Conservation (phyloP, 2,888 invertebrate genomes). For the Junonia oenone region DNA sequence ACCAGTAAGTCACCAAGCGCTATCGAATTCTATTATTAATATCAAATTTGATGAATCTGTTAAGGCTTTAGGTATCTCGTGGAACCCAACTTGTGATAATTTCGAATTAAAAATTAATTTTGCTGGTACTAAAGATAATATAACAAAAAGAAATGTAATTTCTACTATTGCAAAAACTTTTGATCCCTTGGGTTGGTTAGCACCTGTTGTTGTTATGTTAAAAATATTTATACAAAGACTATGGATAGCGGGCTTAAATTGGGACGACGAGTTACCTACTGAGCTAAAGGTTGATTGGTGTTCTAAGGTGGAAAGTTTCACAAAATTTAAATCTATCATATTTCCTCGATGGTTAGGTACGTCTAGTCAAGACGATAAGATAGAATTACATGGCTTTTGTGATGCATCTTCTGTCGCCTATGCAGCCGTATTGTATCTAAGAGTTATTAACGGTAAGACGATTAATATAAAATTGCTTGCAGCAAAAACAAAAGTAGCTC, state of each 20-base stretch:
- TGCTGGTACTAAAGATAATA: not conserved
- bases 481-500: slow-evolving; percentile 24
- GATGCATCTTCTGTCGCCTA: not conserved
- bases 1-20: not conserved
- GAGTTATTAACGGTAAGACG: not conserved
- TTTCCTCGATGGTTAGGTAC: not conserved
- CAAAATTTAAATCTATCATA: not conserved
- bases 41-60: not conserved
- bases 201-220: slow-evolving; percentile 19
- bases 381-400: not conserved
- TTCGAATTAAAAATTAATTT: not conserved
- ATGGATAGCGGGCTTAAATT: slow-evolving; percentile 14
- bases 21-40: no score
- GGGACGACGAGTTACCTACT: slow-evolving; percentile 16
- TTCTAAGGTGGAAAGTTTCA: not conserved
- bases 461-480: slow-evolving; percentile 6
- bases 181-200: slow-evolving; percentile 29
- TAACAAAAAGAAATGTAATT: slow-evolving; percentile 18
- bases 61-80: not conserved
- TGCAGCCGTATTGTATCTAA: not conserved
- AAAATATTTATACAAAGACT: slow-evolving; percentile 25
- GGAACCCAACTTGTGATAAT: not conserved
- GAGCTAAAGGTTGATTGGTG: slow-evolving; percentile 10
- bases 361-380: not conserved
- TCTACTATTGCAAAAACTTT: slow-evolving; percentile 11